Percentiles rank a stretch among this genome's conserved stretches.
Evolutionary conservation across 2,797 vertebrate genomes (phyloP).

Genomic region (Gambusia yucatana): DNA sequence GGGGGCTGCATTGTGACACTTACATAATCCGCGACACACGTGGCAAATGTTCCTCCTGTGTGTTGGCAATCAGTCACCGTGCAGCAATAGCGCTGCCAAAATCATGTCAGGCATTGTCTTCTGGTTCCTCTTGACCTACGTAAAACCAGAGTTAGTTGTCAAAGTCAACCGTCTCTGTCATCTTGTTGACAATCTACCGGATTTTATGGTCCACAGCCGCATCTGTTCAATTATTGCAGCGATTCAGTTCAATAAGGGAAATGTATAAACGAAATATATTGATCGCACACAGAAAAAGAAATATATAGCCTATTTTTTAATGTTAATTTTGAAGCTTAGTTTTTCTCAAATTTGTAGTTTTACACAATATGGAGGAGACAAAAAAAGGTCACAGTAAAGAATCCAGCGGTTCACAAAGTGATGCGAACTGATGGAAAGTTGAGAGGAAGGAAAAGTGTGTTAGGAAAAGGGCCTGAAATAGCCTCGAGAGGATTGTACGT

Average conservation of each 20-base stretch:
- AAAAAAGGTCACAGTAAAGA: background rate
- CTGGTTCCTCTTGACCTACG: background rate
- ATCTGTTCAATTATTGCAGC: background rate
- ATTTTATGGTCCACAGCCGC: background rate
- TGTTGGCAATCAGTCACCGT: constrained; percentile 10
- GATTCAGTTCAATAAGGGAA: background rate
- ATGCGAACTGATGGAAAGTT: background rate
- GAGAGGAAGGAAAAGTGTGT: background rate
- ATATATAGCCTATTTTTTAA: too few species aligned
- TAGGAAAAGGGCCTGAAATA: background rate
- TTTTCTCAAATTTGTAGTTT: background rate
- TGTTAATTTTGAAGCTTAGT: background rate
- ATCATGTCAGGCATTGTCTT: constrained; percentile 11
- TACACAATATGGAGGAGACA: background rate
- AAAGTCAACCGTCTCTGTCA: background rate
- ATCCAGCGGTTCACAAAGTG: background rate
- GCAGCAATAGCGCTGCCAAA: constrained; percentile 12
- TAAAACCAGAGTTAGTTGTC: background rate
- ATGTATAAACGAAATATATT: background rate
- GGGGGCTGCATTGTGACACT: constrained; percentile 15
- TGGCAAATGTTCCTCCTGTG: constrained; percentile 21
- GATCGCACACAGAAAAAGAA: background rate
- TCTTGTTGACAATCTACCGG: background rate
- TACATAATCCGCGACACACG: constrained; percentile 29
- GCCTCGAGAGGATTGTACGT: background rate